Conservation (phyloP, 2,797 vertebrate genomes). For the Sebastolobus alascanus region DNA sequence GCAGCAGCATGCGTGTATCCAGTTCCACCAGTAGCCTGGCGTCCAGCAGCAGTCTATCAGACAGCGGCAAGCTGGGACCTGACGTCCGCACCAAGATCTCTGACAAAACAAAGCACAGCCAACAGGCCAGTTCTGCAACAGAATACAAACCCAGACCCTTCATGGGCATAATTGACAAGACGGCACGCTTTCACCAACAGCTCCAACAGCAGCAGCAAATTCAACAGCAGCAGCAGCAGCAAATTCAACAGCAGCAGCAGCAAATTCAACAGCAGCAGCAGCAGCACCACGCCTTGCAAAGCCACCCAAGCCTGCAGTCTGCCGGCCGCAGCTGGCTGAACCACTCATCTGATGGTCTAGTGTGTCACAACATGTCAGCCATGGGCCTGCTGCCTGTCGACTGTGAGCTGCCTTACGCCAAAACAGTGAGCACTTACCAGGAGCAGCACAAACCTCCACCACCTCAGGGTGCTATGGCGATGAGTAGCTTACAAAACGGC, state of each 20-base stretch:
- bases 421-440: constrained; percentile 80
- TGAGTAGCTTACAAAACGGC: constrained; percentile 87
- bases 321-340: constrained; percentile 87
- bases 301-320: constrained; percentile 68
- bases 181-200: constrained; percentile 88
- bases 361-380: constrained; percentile 70
- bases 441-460: constrained; percentile 84
- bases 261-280: too few species aligned
- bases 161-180: constrained; percentile 98
- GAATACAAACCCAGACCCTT: constrained; percentile 95
- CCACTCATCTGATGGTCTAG: constrained; percentile 83
- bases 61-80: constrained; percentile 89
- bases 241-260: constrained; percentile 52
- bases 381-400: constrained; percentile 78
- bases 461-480: constrained; percentile 73
- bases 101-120: constrained; percentile 84
- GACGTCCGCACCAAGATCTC: constrained; percentile 89
- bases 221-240: constrained; percentile 52
- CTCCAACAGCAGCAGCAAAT: constrained; percentile 39
- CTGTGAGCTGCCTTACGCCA: constrained; percentile 85
- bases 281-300: constrained; percentile 63
- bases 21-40: constrained; percentile 91
- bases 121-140: constrained; percentile 62
- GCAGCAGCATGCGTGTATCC: constrained; percentile 86
- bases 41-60: constrained; percentile 90